Conservation (phyloP, 2,888 invertebrate species). For the Tetheella fluctuosa region DNA sequence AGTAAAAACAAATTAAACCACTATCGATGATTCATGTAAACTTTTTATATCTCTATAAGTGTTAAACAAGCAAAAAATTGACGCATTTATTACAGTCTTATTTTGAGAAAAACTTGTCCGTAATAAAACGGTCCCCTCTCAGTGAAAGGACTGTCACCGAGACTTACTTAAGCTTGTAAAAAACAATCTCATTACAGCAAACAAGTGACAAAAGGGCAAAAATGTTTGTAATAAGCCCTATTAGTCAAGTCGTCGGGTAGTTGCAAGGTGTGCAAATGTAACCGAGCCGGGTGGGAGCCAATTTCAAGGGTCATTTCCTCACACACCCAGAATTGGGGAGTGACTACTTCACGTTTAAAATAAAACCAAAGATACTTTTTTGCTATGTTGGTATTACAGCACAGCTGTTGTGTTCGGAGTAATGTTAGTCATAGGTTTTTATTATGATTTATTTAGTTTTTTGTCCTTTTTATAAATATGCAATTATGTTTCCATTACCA, state of each 20-base stretch:
- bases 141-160: conserved; percentile 22
- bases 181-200: conserved; percentile 49
- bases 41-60: background rate
- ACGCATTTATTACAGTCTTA: conserved; percentile 12
- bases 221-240: conserved; percentile 67
- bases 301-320: conserved; percentile 81
- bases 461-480: conserved; percentile 20
- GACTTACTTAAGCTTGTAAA: conserved; percentile 33
- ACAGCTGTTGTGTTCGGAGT: conserved; percentile 54
- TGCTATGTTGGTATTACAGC: conserved; percentile 34
- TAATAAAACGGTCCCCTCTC: conserved; percentile 11
- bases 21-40: background rate
- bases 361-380: conserved; percentile 56
- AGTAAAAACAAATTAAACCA: background rate
- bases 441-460: conserved; percentile 31
- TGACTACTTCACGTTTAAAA: conserved; percentile 48
- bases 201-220: conserved; percentile 67
- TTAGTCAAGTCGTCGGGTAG: conserved; percentile 66
- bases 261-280: conserved; percentile 74
- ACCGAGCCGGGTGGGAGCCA: conserved; percentile 65
- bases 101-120: conserved; percentile 11
- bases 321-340: conserved; percentile 60
- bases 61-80: background rate
- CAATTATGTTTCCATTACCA: background rate
- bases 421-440: conserved; percentile 33